Conservation (phyloP, 2,888 invertebrate species). For the Cataglyphis altisquamis region DNA sequence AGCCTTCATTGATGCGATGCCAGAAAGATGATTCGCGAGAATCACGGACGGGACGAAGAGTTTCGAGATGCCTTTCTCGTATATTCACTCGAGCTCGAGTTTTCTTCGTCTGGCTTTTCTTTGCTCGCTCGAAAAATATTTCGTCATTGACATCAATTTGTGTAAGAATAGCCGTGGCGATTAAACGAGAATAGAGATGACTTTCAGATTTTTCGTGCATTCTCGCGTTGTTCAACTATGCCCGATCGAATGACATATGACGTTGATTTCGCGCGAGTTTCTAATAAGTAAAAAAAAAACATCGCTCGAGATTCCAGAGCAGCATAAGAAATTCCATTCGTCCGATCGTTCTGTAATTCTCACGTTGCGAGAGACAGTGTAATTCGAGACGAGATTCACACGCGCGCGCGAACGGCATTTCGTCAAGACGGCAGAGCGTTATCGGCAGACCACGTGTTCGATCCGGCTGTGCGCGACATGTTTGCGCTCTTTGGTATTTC, state of each 20-base stretch:
- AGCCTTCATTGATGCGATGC: not conserved
- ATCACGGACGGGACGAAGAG: not conserved
- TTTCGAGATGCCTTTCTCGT: not conserved
- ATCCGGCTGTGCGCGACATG: not conserved
- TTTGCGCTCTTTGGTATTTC: not conserved
- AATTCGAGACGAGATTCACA: slow-evolving; percentile 17
- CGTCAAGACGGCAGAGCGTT: not conserved
- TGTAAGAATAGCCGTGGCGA: not conserved
- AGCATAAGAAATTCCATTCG: not conserved
- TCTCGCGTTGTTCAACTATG: not conserved
- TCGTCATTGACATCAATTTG: slow-evolving; percentile 19
- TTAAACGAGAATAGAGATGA: not conserved
- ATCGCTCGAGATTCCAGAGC: not conserved
- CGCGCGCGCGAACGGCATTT: not conserved
- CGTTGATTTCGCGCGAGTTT: not conserved
- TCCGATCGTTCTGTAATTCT: not conserved
- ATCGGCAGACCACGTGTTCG: slow-evolving; percentile 41
- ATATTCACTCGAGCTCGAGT: not conserved
- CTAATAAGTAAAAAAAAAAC: not conserved
- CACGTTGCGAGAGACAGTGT: not conserved
- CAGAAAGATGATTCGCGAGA: not conserved
- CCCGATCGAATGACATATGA: not conserved
- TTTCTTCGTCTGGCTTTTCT: not conserved
- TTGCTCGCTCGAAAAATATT: not conserved
- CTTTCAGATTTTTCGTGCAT: not conserved